These are phyloP conservation scores for Rhingia campestris DNA, from an alignment of 2,888 invertebrate species.

Conservation along the genomic window DNA sequence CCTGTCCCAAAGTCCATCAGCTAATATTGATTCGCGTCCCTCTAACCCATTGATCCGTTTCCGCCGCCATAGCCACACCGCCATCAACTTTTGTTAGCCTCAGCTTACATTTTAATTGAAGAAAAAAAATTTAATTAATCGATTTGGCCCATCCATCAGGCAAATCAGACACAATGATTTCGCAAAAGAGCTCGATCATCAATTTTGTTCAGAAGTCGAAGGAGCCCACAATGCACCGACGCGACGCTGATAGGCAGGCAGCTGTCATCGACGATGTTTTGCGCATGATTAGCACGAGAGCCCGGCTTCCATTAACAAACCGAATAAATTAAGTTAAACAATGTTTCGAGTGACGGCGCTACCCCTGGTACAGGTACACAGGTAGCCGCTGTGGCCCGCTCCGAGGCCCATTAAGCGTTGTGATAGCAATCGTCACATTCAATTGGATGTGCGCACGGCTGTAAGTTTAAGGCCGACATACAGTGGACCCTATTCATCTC, in stretches of 20 bases:
- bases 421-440: conserved; percentile 47
- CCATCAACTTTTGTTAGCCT: neutral
- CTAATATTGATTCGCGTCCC: neutral
- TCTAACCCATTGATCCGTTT: neutral
- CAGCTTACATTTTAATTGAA: neutral
- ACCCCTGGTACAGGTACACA: neutral
- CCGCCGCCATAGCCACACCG: neutral
- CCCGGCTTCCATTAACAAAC: conserved; percentile 20
- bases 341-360: neutral
- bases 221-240: neutral
- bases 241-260: neutral
- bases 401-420: neutral
- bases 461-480: conserved; percentile 48
- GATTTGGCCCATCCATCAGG: conserved; percentile 42
- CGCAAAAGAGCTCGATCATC: conserved; percentile 1
- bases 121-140: conserved; percentile 28
- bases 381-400: neutral
- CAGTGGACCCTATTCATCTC: conserved; percentile 33
- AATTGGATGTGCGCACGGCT: conserved; percentile 1
- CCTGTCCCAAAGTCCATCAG: conserved; percentile 26
- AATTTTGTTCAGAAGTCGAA: neutral
- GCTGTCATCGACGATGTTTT: conserved; percentile 45
- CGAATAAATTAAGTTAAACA: conserved; percentile 48
- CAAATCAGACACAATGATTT: conserved; percentile 19
- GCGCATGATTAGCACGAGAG: conserved; percentile 43